A percentile compares a stretch with the other conserved stretches of the same genome.
Conservation (phyloP, 1,140 invertebrate species). For the Hypothenemus hampei region DNA sequence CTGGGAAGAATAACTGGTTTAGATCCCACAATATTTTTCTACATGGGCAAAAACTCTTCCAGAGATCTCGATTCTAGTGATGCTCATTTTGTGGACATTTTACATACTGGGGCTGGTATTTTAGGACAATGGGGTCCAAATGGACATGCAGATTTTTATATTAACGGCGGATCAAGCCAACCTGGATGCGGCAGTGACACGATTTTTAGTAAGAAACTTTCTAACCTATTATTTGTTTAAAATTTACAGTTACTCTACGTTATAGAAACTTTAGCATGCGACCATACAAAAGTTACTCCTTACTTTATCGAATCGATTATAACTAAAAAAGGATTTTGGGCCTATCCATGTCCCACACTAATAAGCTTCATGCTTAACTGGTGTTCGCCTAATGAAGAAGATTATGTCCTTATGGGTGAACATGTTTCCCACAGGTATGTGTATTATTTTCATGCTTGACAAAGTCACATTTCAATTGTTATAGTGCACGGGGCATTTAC, state of each 20-base stretch:
- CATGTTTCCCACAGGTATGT: slow-evolving; percentile 49
- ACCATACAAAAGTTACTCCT: slow-evolving; percentile 82
- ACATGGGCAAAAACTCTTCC: slow-evolving; percentile 71
- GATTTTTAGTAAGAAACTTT: slow-evolving; percentile 62
- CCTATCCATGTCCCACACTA: slow-evolving; percentile 72
- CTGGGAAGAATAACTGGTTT: slow-evolving; percentile 76
- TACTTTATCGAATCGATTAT: slow-evolving; percentile 84
- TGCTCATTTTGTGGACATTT: slow-evolving; percentile 80
- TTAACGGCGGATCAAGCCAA: slow-evolving; percentile 83
- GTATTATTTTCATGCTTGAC: neutral
- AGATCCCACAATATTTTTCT: slow-evolving; percentile 78
- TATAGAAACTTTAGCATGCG: slow-evolving; percentile 77
- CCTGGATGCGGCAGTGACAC: slow-evolving; percentile 77
- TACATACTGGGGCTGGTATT: slow-evolving; percentile 84
- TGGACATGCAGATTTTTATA: slow-evolving; percentile 86
- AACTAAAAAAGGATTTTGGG: slow-evolving; percentile 71
- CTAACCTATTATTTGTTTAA: slow-evolving; percentile 7
- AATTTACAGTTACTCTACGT: slow-evolving; percentile 1
- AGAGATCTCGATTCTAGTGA: slow-evolving; percentile 78
- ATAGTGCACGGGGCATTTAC: slow-evolving; percentile 72
- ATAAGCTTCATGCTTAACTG: slow-evolving; percentile 75
- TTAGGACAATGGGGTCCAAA: slow-evolving; percentile 79
- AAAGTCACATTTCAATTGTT: slow-evolving; percentile 28
- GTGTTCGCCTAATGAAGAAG: slow-evolving; percentile 68
- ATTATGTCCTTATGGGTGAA: slow-evolving; percentile 80